These are phyloP conservation scores for Liodrosophila aerea DNA, from an alignment of 2,888 invertebrate genomes.

Conservation along the genomic window DNA sequence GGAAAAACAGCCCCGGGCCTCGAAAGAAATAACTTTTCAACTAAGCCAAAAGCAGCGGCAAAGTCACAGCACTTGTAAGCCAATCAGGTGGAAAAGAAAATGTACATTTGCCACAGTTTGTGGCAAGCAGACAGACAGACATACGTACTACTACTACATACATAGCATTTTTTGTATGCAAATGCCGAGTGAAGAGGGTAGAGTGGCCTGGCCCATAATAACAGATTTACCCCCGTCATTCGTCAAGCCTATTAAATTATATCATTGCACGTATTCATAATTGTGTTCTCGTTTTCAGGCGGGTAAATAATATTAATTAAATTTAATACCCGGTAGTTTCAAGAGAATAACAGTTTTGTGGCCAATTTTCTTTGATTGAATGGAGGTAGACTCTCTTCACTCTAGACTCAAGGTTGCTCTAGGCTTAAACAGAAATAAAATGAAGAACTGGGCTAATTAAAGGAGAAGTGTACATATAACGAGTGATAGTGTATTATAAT, in stretches of 20 bases:
- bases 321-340: too few relatives aligned
- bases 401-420: too few relatives aligned
- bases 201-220: too few relatives aligned
- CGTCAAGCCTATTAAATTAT: conserved; percentile 12
- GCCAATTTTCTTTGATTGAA: too few relatives aligned
- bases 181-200: conserved; percentile 12
- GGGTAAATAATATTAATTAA: background rate
- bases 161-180: conserved; percentile 21
- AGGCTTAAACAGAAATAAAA: too few relatives aligned
- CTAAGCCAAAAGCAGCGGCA: conserved; percentile 21
- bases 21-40: conserved; percentile 27
- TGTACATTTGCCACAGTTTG: conserved; percentile 40
- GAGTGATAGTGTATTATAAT: too few relatives aligned
- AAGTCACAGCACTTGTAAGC: conserved; percentile 32
- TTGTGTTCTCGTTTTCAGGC: conserved; percentile 3
- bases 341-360: too few relatives aligned
- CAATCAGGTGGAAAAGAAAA: conserved; percentile 37
- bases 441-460: too few relatives aligned
- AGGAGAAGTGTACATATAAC: too few relatives aligned
- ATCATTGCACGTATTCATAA: conserved; percentile 8
- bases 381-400: too few relatives aligned
- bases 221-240: conserved; percentile 2
- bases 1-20: conserved; percentile 18
- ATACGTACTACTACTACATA: background rate
- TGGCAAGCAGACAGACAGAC: conserved; percentile 11